phyloP scores from a whole-genome alignment of 2,888 invertebrate species.

The Acanthosepion esculentum region DNA sequence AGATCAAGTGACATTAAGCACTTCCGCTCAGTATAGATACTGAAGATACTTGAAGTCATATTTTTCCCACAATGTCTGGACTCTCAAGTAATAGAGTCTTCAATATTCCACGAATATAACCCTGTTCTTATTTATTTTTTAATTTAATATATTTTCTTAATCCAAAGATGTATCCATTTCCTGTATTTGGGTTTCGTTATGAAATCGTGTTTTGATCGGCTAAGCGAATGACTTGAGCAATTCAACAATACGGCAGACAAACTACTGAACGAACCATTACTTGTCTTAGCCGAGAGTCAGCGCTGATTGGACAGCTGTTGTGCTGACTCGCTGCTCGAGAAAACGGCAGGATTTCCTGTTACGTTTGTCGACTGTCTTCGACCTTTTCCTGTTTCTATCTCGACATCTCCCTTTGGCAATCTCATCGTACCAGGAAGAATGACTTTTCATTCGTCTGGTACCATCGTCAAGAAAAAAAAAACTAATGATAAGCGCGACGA shows the following conservation, averaged over 20 bases:
- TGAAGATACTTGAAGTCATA: no score
- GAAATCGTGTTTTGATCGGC: neutral
- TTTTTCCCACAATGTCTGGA: no score
- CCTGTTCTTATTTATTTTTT: neutral
- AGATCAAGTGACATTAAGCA: no score
- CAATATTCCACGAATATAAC: neutral
- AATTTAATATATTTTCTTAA: neutral
- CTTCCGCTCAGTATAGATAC: no score
- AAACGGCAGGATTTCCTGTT: neutral
- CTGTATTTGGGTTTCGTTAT: neutral
- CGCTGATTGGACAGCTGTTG: neutral
- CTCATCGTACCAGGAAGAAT: neutral
- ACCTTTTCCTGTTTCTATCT: neutral
- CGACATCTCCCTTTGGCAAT: neutral
- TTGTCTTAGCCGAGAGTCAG: neutral
- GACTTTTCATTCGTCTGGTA: neutral
- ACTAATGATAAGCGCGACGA: neutral
- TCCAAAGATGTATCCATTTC: neutral
- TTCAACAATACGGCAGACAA: slow-evolving; percentile 13
- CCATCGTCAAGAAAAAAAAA: neutral
- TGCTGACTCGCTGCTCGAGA: neutral
- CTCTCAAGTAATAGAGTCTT: no score
- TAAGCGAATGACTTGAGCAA: neutral
- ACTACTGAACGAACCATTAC: neutral
- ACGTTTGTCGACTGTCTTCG: neutral